Percentiles rank a stretch among this genome's conserved stretches.
phyloP scores from a whole-genome alignment of 2,113 vertebrate species.

The Poecilia latipinna region DNA sequence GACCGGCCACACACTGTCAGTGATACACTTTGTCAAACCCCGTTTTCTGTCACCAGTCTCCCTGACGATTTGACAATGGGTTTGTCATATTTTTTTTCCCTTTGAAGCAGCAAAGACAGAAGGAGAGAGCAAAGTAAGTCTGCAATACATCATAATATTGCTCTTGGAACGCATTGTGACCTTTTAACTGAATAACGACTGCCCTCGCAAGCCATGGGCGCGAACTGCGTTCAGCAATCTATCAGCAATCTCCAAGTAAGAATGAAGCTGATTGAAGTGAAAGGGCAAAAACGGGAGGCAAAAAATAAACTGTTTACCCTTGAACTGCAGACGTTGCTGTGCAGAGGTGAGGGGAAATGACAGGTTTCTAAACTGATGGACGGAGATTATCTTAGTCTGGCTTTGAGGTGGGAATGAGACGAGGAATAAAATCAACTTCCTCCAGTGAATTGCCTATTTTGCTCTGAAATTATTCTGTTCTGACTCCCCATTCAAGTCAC shows the following conservation, averaged over 20 bases:
- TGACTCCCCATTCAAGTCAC: background rate
- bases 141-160: conserved; percentile 49
- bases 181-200: conserved; percentile 60
- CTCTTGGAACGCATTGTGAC: conserved; percentile 45
- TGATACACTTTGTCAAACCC: conserved; percentile 70
- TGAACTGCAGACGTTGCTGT: conserved; percentile 48
- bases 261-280: conserved; percentile 62
- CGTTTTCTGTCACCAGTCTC: conserved; percentile 64
- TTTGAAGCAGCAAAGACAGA: conserved; percentile 9
- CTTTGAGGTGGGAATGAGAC: conserved; percentile 10
- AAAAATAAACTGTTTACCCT: conserved; percentile 68
- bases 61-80: conserved; percentile 58
- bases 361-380: conserved; percentile 49
- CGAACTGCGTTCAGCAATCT: conserved; percentile 63
- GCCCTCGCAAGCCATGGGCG: conserved; percentile 13
- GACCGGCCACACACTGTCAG: conserved; percentile 59
- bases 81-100: conserved; percentile 56
- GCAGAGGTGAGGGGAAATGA: conserved; percentile 32
- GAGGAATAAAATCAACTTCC: background rate
- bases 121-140: conserved; percentile 13
- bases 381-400: conserved; percentile 48
- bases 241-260: conserved; percentile 58
- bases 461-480: background rate
- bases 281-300: conserved; percentile 63
- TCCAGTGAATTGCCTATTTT: background rate